These are phyloP conservation scores for Cactoblastis cactorum DNA, from an alignment of 2,888 invertebrate species.

Conservation along the genomic window DNA sequence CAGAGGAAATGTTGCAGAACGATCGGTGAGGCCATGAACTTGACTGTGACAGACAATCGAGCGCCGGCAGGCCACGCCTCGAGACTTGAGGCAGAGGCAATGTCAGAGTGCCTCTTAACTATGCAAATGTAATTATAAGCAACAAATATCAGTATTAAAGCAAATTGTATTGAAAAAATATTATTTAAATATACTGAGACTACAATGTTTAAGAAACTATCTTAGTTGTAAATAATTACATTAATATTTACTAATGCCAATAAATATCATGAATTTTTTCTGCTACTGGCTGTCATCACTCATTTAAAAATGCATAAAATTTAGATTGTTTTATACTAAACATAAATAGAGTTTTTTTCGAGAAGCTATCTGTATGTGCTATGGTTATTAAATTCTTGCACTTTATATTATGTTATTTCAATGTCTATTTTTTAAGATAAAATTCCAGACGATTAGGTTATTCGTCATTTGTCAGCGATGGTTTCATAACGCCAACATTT, in stretches of 20 bases:
- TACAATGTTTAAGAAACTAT: too few species aligned
- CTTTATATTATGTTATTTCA: not conserved
- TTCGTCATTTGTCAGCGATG: constrained; percentile 48
- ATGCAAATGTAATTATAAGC: not conserved
- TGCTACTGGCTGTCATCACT: too few species aligned
- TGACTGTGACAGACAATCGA: constrained; percentile 58
- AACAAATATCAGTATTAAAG: not conserved
- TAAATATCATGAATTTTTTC: too few species aligned
- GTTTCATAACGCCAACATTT: constrained; percentile 60
- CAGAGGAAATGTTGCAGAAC: constrained; percentile 46
- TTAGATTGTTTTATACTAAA: too few species aligned
- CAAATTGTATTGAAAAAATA: too few species aligned
- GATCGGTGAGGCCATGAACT: constrained; percentile 59
- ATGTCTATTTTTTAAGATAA: not conserved
- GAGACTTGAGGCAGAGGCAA: constrained; percentile 22
- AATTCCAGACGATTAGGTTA: constrained; percentile 10
- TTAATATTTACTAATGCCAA: too few species aligned
- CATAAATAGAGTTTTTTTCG: too few species aligned
- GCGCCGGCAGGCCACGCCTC: constrained; percentile 28
- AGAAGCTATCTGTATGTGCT: too few species aligned
- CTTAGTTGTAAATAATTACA: too few species aligned
- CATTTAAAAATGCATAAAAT: too few species aligned
- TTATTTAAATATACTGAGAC: not conserved
- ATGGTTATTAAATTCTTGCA: too few species aligned
- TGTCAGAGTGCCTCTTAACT: constrained; percentile 26